phyloP scores from a whole-genome alignment of 2,113 vertebrate species.

The Procapra przewalskii region DNA sequence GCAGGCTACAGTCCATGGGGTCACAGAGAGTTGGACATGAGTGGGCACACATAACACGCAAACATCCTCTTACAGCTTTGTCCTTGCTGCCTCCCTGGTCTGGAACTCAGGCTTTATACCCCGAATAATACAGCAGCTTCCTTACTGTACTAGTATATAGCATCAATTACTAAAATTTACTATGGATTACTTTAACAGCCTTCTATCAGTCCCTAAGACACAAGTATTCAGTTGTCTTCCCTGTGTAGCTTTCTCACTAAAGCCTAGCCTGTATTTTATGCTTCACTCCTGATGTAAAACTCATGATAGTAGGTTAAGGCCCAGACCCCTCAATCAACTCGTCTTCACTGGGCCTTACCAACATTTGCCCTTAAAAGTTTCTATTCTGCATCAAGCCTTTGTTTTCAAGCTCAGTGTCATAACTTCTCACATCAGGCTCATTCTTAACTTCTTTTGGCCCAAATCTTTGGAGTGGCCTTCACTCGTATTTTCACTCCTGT shows the following conservation, averaged over 20 bases:
- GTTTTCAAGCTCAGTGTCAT: background rate
- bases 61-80: background rate
- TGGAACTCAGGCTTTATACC: background rate
- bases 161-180: background rate
- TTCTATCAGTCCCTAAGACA: background rate
- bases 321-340: too few species aligned
- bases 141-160: background rate
- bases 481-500: rapidly evolving
- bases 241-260: background rate
- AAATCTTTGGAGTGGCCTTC: background rate
- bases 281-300: background rate
- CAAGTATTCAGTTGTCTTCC: background rate
- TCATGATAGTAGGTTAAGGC: background rate
- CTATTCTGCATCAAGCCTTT: background rate
- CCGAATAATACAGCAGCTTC: background rate
- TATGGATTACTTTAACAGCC: background rate
- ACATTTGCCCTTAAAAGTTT: background rate
- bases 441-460: background rate
- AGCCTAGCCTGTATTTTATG: background rate
- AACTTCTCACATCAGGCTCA: background rate
- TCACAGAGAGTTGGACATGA: background rate
- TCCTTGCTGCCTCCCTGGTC: background rate
- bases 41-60: background rate
- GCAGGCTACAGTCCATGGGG: background rate
- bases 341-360: background rate